Conservation (phyloP, 2,888 invertebrate species). For the Cryptocephalus moraei region DNA sequence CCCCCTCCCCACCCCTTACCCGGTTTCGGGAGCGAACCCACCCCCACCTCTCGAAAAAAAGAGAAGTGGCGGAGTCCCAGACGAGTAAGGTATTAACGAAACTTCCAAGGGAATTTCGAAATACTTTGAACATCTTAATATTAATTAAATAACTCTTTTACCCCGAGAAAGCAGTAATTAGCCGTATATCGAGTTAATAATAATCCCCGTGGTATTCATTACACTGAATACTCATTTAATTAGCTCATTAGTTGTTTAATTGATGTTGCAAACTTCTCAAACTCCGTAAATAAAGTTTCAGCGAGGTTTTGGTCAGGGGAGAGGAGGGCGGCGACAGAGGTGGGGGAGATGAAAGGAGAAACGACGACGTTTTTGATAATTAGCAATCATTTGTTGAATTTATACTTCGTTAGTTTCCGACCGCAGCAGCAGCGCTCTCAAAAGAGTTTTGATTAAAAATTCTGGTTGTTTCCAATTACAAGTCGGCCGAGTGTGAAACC, state of each 20-base stretch:
- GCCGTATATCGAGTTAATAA: constrained; percentile 22
- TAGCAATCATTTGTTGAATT: constrained; percentile 1
- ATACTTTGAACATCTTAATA: constrained; percentile 20
- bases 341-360: too few relatives aligned
- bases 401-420: not conserved
- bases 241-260: constrained; percentile 44
- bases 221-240: constrained; percentile 43
- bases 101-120: constrained; percentile 12
- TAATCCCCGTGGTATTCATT: constrained; percentile 28
- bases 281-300: constrained; percentile 18
- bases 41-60: too few relatives aligned
- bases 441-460: too few relatives aligned
- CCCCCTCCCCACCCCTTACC: too few relatives aligned
- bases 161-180: constrained; percentile 26
- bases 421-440: too few relatives aligned
- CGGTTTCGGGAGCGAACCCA: too few relatives aligned
- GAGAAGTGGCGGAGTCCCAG: too few relatives aligned
- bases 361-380: constrained; percentile 5
- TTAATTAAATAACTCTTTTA: constrained; percentile 29
- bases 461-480: too few relatives aligned
- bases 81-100: constrained; percentile 12
- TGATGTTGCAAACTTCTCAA: constrained; percentile 37
- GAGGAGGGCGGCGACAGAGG: constrained; percentile 2
- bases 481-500: too few relatives aligned
- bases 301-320: constrained; percentile 9